Evolutionary conservation across 2,113 vertebrate species (phyloP), one percentile per base, ranked within the genome.

Genomic region (Strix uralensis): DNA sequence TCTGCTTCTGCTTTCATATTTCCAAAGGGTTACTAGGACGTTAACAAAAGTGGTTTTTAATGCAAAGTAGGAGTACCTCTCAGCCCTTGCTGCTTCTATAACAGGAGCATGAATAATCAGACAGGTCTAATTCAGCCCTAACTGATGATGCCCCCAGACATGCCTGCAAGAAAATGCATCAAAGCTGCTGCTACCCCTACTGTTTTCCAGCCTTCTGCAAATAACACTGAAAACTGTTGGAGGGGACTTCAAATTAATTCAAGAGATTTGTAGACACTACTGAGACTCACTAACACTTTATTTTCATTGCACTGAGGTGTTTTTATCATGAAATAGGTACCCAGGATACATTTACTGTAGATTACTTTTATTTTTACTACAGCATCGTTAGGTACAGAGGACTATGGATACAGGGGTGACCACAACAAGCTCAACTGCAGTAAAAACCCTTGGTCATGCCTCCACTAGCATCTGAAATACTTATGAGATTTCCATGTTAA

Each of bases 221-320:
- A 29, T 7, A 55, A 61, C 16, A 3, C 42, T 13, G 47, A 75
- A 55, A 44, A 49, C 7, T 17, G 27, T 19, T 61, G 74, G 75
- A 85, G 65, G 30, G 47, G 54, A 58, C 83, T 75, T 36, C 13
- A 78, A 84, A 85, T 81, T 44, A 59, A 90, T 69, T 88, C 72
- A 47, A 55, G 65, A 81, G 80, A 83, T 91, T 94, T 89, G 92
- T 80, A 74, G 77, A 92, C 73, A 89, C 73, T 72, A 27, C 77
- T 51, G 81, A 72, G 77, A 87, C 89, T 89, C 91, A 66, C 86
- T 91, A 91, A 95, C 83, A 84, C 66, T 96, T 89, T 65, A 94
- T 92, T 94, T 95, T 87, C 88, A 91, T 65, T 38, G 72, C 91
- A 13, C 77, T 8, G 49, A 52, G 65, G 69, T 34, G 44, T 4